A percentile compares a stretch with the other conserved stretches of the same genome.
These are phyloP conservation scores for Hemicentrotus pulcherrimus DNA, from an alignment of 35 echinoderm and acorn worm genomes.

Conservation along the genomic window DNA sequence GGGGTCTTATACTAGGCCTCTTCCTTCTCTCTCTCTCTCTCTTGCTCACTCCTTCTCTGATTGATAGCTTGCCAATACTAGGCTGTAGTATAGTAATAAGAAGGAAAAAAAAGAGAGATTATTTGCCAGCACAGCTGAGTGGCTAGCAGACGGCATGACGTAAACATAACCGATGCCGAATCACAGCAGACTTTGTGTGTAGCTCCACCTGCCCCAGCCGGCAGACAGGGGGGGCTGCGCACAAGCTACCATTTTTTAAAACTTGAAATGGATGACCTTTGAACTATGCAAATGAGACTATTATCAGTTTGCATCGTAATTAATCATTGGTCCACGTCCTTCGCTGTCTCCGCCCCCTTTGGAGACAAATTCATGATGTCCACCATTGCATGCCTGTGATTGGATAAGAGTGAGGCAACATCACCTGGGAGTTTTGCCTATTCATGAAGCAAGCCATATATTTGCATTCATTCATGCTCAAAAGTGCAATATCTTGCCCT, in stretches of 20 bases:
- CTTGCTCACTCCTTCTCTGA: background rate
- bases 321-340: conserved; percentile 79
- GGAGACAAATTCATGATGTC: background rate
- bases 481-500: background rate
- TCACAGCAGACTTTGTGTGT: conserved; percentile 60
- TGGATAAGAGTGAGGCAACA: background rate
- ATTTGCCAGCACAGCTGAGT: conserved; percentile 41
- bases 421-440: background rate
- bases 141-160: conserved; percentile 50
- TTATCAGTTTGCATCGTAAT: conserved; percentile 89
- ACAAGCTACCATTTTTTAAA: conserved; percentile 91
- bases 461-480: background rate
- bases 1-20: conserved; percentile 27
- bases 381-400: background rate
- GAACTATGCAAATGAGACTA: conserved; percentile 90
- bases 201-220: conserved; percentile 61
- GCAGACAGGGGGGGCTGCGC: conserved; percentile 61
- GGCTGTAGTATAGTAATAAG: background rate
- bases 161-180: conserved; percentile 31
- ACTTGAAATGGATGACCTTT: conserved; percentile 96
- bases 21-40: conserved; percentile 1
- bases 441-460: background rate
- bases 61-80: conserved; percentile 44
- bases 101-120: background rate
- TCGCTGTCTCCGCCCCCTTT: conserved; percentile 57